phyloP scores from a whole-genome alignment of 2,797 vertebrate species.

The Salmo trutta region DNA sequence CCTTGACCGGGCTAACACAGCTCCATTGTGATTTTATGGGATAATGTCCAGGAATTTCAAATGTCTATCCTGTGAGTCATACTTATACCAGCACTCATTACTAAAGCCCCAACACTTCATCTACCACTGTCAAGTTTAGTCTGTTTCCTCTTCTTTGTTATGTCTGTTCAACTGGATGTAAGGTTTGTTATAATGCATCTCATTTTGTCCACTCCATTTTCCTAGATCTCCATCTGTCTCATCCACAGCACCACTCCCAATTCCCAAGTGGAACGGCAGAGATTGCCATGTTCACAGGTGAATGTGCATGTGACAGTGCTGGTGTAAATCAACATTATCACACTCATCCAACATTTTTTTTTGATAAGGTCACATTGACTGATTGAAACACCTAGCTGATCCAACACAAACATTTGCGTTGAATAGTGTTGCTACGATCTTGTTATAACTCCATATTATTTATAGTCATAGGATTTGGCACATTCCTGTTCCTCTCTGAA shows the following conservation, averaged over 20 bases:
- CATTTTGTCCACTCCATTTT: neutral
- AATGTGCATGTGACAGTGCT: neutral
- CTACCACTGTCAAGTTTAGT: constrained; percentile 35
- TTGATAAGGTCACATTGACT: neutral
- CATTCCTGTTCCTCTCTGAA: constrained; percentile 5
- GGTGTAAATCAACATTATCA: neutral
- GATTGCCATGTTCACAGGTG: neutral
- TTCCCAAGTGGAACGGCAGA: neutral
- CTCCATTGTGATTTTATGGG: constrained; percentile 64
- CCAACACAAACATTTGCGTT: neutral
- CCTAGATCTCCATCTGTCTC: neutral
- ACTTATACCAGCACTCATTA: constrained; percentile 45
- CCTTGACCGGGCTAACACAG: constrained; percentile 24
- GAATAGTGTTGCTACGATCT: neutral
- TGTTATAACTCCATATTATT: constrained; percentile 23
- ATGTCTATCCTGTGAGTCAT: constrained; percentile 67
- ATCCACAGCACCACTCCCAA: neutral
- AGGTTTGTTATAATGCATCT: neutral
- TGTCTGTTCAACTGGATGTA: neutral
- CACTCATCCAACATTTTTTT: neutral
- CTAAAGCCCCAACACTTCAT: constrained; percentile 34
- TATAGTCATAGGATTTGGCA: constrained; percentile 18
- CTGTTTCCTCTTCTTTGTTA: constrained; percentile 22
- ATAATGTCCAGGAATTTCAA: constrained; percentile 68
- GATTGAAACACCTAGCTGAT: neutral